Evolutionary conservation across 2,797 vertebrate genomes (phyloP).

Genomic region (Cyclopterus lumpus): DNA sequence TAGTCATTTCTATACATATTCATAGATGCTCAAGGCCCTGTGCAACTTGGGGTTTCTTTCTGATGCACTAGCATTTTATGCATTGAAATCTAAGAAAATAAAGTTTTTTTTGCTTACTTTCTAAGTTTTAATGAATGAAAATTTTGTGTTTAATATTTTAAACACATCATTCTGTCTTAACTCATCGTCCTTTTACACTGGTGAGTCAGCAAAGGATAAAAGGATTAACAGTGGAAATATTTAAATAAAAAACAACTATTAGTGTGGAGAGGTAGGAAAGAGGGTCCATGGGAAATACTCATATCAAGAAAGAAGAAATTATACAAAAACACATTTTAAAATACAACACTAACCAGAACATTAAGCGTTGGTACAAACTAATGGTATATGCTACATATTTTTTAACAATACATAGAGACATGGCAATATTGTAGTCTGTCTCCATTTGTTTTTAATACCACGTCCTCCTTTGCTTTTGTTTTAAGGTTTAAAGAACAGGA

Average conservation of each 20-base stretch:
- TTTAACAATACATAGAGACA: neutral
- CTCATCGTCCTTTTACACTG: neutral
- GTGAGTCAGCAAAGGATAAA: constrained; percentile 9
- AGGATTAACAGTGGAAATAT: neutral
- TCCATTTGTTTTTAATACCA: neutral
- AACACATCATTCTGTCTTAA: neutral
- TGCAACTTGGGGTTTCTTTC: neutral
- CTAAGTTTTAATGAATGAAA: neutral
- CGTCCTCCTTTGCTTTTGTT: neutral
- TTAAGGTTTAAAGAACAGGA: constrained; percentile 2
- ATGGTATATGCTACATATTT: neutral
- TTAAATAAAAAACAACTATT: constrained; percentile 18
- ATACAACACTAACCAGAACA: neutral
- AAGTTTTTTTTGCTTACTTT: neutral
- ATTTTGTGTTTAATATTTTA: neutral
- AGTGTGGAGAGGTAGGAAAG: constrained; percentile 11
- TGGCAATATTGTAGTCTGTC: neutral
- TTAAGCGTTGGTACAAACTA: neutral
- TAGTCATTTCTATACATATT: neutral
- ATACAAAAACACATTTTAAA: constrained; percentile 13
- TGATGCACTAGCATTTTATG: neutral
- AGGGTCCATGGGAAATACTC: neutral
- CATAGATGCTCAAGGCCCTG: neutral
- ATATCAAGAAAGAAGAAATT: constrained; percentile 29
- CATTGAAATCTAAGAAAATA: neutral